Base-by-base conservation (phyloP, 2,113 vertebrate species). In the Philantomba maxwellii region DNA sequence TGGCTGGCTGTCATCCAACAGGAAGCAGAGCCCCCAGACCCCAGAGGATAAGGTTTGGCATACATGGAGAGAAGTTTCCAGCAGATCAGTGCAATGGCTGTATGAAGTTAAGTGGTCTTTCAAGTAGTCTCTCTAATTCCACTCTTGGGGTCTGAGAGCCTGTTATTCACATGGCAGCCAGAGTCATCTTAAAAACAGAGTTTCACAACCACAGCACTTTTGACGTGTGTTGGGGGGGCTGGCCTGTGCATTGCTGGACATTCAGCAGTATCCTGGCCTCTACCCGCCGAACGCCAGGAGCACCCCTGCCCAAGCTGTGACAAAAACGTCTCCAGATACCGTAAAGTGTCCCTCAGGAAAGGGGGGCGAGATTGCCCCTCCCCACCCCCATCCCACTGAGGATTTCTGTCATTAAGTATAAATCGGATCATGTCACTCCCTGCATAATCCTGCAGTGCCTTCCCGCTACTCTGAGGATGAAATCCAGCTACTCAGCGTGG, bases 221-320 rank as follows among this genome's bases (percentile, higher is more conserved):
- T 14, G 64, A 8, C 7, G 9, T 45, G 23, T 70, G 51, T 23
- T 45, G 5, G 3, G 12, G n/a, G 60, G 51, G 33, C 12, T 36
- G 45, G 19, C 49, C n/a, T 43, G 6, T 2, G 0, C 47, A 5
- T 25, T 4, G 7, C 2, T 45, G 60, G 6, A 19, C 3, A 0
- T 30, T 53, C 21, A 53, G 25, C 26, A 36, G 39, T 16, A 39
- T 21, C 7, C 73, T 75, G 53, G 39, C 13, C 15, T n/a, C 49
- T 86, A 30, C 17, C 30, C 5, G 14, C 43, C 21, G 19, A 66
- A 73, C 7, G 30, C 60, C 36, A 62, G 47, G 21, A 60, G 11
- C 23, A 43, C 19, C 53, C 2, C 26, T 1, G 2, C 7, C 26
- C 47, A 28, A 25, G 15, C 28, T 75, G 30, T 64, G 26, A 92